Evolutionary conservation across 2,113 vertebrate species (phyloP).

Genomic region (Heterotilapia buettikoferi): DNA sequence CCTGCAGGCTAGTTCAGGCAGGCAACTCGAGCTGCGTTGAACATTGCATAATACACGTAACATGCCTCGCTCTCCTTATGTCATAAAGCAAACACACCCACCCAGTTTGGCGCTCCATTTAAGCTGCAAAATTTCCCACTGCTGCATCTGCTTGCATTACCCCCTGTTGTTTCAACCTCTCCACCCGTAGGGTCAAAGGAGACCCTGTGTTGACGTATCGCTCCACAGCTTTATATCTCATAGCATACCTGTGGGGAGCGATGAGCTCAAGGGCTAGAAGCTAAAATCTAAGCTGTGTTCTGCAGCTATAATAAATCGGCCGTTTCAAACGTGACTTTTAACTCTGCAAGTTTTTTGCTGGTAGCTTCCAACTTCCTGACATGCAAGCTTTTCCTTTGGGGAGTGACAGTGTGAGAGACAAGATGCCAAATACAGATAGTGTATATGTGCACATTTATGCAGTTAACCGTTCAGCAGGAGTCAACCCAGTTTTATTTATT

Average conservation of each 20-base stretch:
- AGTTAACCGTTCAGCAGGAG: background rate
- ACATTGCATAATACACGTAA: background rate
- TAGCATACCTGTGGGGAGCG: background rate
- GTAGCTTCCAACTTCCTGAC: background rate
- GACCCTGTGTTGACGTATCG: background rate
- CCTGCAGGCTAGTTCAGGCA: background rate
- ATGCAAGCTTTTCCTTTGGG: background rate
- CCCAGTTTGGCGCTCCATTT: background rate
- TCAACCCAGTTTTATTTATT: background rate
- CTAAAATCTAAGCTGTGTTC: background rate
- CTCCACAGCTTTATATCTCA: background rate
- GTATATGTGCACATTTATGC: background rate
- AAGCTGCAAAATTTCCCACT: background rate
- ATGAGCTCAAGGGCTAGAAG: background rate
- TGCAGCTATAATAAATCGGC: background rate
- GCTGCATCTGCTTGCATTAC: background rate
- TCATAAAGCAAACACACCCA: background rate
- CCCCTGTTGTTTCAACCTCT: background rate
- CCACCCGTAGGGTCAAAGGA: background rate
- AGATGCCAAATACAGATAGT: background rate
- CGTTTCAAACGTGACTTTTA: background rate
- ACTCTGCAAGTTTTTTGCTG: background rate
- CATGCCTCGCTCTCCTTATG: background rate
- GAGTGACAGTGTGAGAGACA: background rate
- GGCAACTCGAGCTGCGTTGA: background rate